Conservation (phyloP, 2,113 vertebrate species). For the Oncorhynchus gorbuscha region DNA sequence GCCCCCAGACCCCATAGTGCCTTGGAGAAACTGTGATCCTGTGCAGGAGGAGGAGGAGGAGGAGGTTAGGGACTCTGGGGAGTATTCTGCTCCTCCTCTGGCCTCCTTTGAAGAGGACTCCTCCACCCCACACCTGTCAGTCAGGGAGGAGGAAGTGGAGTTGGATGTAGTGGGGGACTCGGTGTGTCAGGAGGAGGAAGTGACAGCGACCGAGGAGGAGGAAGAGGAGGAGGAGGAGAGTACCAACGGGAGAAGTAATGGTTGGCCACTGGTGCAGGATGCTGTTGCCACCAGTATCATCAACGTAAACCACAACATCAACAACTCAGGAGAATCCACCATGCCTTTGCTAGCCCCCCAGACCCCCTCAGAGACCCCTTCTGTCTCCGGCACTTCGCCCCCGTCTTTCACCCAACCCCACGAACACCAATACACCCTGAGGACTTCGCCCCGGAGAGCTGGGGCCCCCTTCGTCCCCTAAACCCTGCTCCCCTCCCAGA, state of each 20-base stretch:
- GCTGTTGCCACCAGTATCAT: slow-evolving; percentile 47
- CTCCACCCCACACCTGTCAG: slow-evolving; percentile 74
- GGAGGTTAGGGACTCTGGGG: slow-evolving; percentile 34
- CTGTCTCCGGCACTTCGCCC: slow-evolving; percentile 46
- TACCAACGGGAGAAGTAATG: no score
- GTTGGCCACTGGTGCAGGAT: slow-evolving; percentile 36
- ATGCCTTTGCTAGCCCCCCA: slow-evolving; percentile 66
- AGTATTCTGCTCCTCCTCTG: slow-evolving; percentile 34
- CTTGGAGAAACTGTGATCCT: slow-evolving; percentile 87
- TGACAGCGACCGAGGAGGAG: slow-evolving; percentile 71
- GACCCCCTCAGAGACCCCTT: slow-evolving; percentile 69
- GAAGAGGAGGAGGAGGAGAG: no score
- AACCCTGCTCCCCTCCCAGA: slow-evolving; percentile 82
- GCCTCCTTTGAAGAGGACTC: slow-evolving; percentile 58
- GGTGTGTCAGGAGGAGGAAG: slow-evolving; percentile 81
- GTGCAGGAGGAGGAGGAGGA: slow-evolving; percentile 69
- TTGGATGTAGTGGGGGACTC: slow-evolving; percentile 85
- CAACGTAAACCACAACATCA: slow-evolving; percentile 50
- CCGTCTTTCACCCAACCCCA: slow-evolving; percentile 86
- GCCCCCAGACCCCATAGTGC: slow-evolving; percentile 88
- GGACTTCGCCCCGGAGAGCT: slow-evolving; percentile 91
- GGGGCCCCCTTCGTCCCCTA: slow-evolving; percentile 73
- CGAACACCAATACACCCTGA: slow-evolving; percentile 93
- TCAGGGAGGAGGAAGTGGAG: slow-evolving; percentile 80
- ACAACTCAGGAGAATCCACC: slow-evolving; percentile 84